Percentiles rank a stretch among this genome's conserved stretches.
These are phyloP conservation scores for Malurus leucopterus DNA, from an alignment of 2,797 vertebrate genomes.

Conservation along the genomic window DNA sequence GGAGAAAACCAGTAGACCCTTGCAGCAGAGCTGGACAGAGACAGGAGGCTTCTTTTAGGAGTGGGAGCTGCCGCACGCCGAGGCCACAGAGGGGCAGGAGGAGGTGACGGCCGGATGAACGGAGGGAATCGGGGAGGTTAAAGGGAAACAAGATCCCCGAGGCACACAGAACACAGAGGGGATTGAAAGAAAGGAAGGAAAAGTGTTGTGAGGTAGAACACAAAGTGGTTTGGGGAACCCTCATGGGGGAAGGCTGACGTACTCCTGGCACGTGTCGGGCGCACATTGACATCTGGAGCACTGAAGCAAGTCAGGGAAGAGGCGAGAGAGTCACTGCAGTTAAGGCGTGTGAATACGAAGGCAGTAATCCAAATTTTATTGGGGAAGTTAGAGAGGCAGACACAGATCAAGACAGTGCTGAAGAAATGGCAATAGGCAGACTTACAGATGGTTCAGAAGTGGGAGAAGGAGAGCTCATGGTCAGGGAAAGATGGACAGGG, in stretches of 20 bases:
- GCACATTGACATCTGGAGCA: accelerated
- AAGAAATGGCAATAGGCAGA: background rate
- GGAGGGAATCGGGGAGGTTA: background rate
- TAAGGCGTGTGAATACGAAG: background rate
- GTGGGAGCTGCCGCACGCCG: accelerated
- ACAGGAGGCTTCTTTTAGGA: background rate
- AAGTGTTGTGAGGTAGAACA: accelerated
- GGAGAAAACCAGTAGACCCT: background rate
- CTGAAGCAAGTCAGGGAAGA: background rate
- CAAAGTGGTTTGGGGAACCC: accelerated
- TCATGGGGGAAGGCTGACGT: accelerated
- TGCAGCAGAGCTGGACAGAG: background rate
- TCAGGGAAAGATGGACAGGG: background rate
- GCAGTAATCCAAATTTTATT: background rate
- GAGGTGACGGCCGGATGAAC: accelerated
- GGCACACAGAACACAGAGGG: accelerated
- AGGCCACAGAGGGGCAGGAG: background rate
- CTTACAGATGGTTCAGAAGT: background rate
- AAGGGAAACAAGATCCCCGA: background rate
- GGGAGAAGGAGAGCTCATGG: slow-evolving; percentile 28
- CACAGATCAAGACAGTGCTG: background rate
- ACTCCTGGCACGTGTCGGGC: background rate
- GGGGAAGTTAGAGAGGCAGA: background rate
- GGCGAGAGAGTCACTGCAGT: background rate
- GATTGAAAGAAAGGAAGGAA: background rate